Conservation (phyloP, 64 coral and sea anemone genomes). For the Anthopleura sola region DNA sequence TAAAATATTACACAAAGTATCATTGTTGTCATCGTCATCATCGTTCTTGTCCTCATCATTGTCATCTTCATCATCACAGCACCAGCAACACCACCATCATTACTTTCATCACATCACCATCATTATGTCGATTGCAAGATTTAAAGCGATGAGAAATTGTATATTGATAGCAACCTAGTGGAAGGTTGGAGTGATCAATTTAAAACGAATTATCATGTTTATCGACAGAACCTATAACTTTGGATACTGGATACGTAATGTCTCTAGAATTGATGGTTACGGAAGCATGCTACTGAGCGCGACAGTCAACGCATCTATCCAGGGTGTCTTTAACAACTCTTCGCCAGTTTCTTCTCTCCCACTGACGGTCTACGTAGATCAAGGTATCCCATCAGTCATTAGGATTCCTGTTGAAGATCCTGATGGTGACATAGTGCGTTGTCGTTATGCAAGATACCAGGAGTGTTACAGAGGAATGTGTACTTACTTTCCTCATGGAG, state of each 20-base stretch:
- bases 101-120: no score
- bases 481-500: slow-evolving; percentile 40
- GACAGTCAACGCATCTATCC: neutral
- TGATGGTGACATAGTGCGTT: slow-evolving; percentile 61
- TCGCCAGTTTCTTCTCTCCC: slow-evolving; percentile 52
- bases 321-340: neutral
- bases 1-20: no score
- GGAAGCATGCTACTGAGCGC: neutral
- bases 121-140: no score
- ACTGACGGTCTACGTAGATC: slow-evolving; percentile 40
- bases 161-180: no score
- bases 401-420: slow-evolving; percentile 60
- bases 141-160: no score
- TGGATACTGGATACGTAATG: neutral
- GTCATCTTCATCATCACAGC: no score
- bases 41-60: no score
- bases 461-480: slow-evolving; percentile 25
- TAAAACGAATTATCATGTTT: neutral
- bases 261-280: neutral
- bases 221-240: neutral
- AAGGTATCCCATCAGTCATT: slow-evolving; percentile 33
- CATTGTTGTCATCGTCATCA: no score
- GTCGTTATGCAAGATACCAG: slow-evolving; percentile 35
- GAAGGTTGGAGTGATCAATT: no score
- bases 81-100: no score